phyloP scores from a whole-genome alignment of 2,888 invertebrate species.

The Theodoxus fluviatilis region DNA sequence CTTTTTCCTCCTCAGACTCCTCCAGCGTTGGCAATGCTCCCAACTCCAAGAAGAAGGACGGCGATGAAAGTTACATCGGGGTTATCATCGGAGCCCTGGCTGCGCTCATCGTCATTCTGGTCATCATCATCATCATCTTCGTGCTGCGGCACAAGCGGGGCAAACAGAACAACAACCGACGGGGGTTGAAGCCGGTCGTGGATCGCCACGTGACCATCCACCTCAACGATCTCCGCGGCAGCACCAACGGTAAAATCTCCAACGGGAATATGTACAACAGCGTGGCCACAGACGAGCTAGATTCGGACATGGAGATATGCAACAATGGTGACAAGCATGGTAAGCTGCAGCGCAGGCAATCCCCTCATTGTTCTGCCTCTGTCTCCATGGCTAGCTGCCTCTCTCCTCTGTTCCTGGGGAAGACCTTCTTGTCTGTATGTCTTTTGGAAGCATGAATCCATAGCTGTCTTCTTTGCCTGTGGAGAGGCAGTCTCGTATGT shows the following conservation, averaged over 20 bases:
- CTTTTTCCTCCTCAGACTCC: too few species aligned
- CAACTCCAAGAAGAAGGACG: slow-evolving; percentile 36
- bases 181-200: slow-evolving; percentile 50
- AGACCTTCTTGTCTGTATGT: too few species aligned
- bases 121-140: slow-evolving; percentile 77
- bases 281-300: slow-evolving; percentile 62
- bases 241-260: slow-evolving; percentile 56
- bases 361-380: too few species aligned
- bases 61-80: slow-evolving; percentile 53
- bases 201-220: slow-evolving; percentile 71
- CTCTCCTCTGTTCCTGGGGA: too few species aligned
- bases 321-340: slow-evolving; percentile 45
- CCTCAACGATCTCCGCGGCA: slow-evolving; percentile 70
- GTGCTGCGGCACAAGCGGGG: slow-evolving; percentile 65
- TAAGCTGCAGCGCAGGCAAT: too few species aligned
- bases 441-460: too few species aligned
- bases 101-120: slow-evolving; percentile 73
- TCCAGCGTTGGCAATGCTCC: slow-evolving; percentile 28
- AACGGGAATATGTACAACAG: slow-evolving; percentile 66
- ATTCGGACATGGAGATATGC: slow-evolving; percentile 56
- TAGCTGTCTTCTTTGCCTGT: too few species aligned
- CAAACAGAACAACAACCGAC: slow-evolving; percentile 56
- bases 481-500: too few species aligned
- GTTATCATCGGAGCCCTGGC: slow-evolving; percentile 69
- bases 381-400: too few species aligned